Evolutionary conservation across 1,140 invertebrate genomes (phyloP).

Genomic region (Nautilus pompilius): DNA sequence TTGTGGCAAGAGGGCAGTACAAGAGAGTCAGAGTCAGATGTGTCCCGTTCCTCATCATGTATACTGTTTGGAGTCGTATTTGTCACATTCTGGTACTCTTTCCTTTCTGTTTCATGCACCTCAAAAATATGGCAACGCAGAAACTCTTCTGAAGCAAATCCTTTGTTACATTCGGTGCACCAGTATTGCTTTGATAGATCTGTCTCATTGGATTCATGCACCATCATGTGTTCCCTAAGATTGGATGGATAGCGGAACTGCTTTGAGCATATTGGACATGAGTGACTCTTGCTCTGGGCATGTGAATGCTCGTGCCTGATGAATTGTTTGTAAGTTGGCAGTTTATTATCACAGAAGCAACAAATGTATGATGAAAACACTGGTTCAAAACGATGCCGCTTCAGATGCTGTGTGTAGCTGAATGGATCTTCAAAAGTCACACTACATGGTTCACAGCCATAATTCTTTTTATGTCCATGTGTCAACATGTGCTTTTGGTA

Average conservation of each 20-base stretch:
- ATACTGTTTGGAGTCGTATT: too few relatives aligned
- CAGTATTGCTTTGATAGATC: slow-evolving; percentile 27
- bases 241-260: slow-evolving; percentile 28
- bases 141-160: slow-evolving; percentile 27
- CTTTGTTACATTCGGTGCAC: slow-evolving; percentile 40
- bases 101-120: slow-evolving; percentile 22
- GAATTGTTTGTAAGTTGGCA: slow-evolving; percentile 32
- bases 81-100: neutral
- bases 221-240: slow-evolving; percentile 29
- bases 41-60: too few relatives aligned
- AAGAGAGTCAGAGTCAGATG: too few relatives aligned
- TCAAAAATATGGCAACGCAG: slow-evolving; percentile 27
- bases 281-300: slow-evolving; percentile 27
- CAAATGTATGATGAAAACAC: slow-evolving; percentile 27
- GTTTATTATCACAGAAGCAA: slow-evolving; percentile 30
- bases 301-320: slow-evolving; percentile 39
- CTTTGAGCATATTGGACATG: slow-evolving; percentile 29
- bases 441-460: slow-evolving; percentile 28
- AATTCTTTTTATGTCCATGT: slow-evolving; percentile 26
- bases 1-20: too few relatives aligned
- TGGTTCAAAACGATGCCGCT: slow-evolving; percentile 29
- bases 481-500: slow-evolving; percentile 35
- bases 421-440: slow-evolving; percentile 35
- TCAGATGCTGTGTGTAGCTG: slow-evolving; percentile 33
- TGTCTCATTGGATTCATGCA: slow-evolving; percentile 12